Base-by-base conservation (phyloP, 2,888 invertebrate genomes). In the Exephanes ischioxanthus region DNA sequence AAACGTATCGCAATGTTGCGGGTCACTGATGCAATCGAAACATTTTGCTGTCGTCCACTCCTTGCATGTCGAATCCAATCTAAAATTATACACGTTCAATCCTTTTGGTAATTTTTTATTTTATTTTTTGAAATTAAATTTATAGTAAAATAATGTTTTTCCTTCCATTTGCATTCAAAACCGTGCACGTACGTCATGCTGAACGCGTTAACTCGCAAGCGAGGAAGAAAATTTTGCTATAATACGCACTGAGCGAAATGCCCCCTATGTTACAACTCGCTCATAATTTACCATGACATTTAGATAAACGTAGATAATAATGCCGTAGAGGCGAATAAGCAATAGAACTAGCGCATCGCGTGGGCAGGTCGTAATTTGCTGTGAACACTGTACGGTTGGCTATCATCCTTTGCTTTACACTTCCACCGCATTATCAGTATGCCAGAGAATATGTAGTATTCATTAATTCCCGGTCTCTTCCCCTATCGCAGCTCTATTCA, bases 211-310 rank as follows among this genome's bases (percentile, higher is more conserved):
- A 11, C 37, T n/a, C 41, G 19, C 63, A 19, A 19, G 63, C 37
- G n/a, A 22, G 22, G 37, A n/a, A 61, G 11, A 51, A 68, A 53
- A 63, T 22, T 61, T 66, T 37, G 48, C 41, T 61, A 41, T 22
- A 51, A 76, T 26, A 61, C 76, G 72, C 68, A 76, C 33, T 45
- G 26, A 22, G 58, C 7, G 51, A 26, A 77, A 61, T 80, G 71
- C 80, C 80, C 84, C 75, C 70, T 61, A 77, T 80, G 71, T 67
- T 37, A 63, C 22, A 58, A 67, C 80, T 66, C 55, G 45, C 72
- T 76, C 84, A 84, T 87, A 84, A 86, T 84, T 87, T 86, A 80
- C 70, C 82, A 80, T 86, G 80, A 73, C 80, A 87, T 87, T 87
- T 83, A 83, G 85, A 88, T 82, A 88, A 84, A 75, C 55, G 58